Conservation (phyloP, 2,113 vertebrate genomes). For the Eurypyga helias region DNA sequence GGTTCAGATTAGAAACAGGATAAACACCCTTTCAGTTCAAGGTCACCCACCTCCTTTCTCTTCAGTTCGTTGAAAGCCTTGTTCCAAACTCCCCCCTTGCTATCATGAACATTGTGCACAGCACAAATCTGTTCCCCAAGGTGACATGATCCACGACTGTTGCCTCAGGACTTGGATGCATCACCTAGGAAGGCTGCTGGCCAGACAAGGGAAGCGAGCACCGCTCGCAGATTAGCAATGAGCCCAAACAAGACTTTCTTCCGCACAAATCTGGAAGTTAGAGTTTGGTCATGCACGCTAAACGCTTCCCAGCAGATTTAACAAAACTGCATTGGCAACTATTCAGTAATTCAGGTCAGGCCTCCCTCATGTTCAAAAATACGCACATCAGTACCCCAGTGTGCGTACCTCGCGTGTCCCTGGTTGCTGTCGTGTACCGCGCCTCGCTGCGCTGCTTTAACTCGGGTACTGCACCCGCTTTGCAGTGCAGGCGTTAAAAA, state of each 20-base stretch:
- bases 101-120: rapidly evolving
- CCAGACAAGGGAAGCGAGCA: neutral
- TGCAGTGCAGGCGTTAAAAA: neutral
- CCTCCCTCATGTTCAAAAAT: neutral
- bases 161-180: neutral
- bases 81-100: neutral
- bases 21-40: neutral
- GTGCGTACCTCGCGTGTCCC: neutral
- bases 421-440: neutral
- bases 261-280: neutral
- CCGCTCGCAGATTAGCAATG: neutral
- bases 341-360: neutral
- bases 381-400: neutral
- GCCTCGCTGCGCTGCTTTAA: neutral
- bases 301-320: neutral
- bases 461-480: rapidly evolving
- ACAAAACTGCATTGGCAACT: neutral
- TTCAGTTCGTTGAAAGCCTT: neutral
- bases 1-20: neutral
- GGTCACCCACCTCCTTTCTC: neutral
- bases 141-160: neutral
- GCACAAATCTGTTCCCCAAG: neutral
- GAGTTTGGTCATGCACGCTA: neutral
- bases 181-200: neutral
- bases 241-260: neutral